Conservation (phyloP, 2,888 invertebrate species). For the Phaonia tiefii region DNA sequence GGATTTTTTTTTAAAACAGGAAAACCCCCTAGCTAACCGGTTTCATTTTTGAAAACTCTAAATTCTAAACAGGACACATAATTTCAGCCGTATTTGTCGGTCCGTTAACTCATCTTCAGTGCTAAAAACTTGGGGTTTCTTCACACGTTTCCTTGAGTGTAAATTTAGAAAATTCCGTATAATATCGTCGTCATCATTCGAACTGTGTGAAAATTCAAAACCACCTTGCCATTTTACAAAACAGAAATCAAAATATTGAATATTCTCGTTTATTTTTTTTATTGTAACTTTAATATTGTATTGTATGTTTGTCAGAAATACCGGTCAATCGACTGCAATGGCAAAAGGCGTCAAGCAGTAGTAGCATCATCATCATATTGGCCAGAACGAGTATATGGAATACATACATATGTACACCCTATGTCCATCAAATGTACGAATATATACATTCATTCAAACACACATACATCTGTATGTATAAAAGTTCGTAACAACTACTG, state of each 20-base stretch:
- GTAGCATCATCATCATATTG: background rate
- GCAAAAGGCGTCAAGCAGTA: background rate
- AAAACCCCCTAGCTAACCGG: too few species aligned
- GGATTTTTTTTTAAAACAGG: too few species aligned
- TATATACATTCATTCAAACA: too few species aligned
- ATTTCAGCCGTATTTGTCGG: too few species aligned
- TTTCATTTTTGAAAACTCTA: too few species aligned
- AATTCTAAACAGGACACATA: too few species aligned
- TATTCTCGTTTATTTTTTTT: too few species aligned
- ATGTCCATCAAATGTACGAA: background rate
- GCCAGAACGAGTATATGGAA: too few species aligned
- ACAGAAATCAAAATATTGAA: conserved; percentile 27
- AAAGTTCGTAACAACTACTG: too few species aligned
- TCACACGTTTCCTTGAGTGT: background rate
- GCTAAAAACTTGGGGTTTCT: too few species aligned
- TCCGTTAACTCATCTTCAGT: too few species aligned
- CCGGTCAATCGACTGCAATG: conserved; percentile 45
- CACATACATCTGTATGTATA: too few species aligned
- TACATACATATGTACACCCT: background rate
- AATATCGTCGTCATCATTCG: background rate
- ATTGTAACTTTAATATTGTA: conserved; percentile 21
- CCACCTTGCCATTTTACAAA: conserved; percentile 11
- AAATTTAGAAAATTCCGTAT: background rate
- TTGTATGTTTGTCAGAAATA: conserved; percentile 32
- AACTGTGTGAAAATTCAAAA: background rate